These are phyloP conservation scores for Anabas testudineus DNA, from an alignment of 2,797 vertebrate species.

Conservation along the genomic window DNA sequence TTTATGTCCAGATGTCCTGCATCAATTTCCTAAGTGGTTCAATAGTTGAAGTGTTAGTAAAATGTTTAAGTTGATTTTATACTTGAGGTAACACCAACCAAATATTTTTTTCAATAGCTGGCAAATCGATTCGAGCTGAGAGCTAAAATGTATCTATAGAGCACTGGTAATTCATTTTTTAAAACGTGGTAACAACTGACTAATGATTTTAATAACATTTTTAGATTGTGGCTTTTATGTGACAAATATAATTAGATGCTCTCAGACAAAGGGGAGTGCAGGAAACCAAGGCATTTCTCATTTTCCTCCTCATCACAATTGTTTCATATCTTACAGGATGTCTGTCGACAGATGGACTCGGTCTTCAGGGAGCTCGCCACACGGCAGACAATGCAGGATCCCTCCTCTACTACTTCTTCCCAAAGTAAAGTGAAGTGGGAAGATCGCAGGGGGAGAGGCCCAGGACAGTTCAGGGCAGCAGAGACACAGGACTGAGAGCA, in stretches of 20 bases:
- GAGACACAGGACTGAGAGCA: slow-evolving; percentile 63
- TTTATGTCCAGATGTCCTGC: slow-evolving; percentile 13
- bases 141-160: not conserved
- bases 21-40: not conserved
- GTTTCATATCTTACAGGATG: slow-evolving; percentile 77
- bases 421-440: slow-evolving; percentile 69
- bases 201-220: not conserved
- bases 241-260: slow-evolving; percentile 6
- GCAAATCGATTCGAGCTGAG: no score
- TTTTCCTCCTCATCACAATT: slow-evolving; percentile 12
- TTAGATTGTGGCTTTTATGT: not conserved
- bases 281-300: slow-evolving; percentile 30
- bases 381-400: slow-evolving; percentile 66
- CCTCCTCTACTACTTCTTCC: slow-evolving; percentile 31
- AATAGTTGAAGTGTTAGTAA: not conserved
- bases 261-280: not conserved
- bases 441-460: slow-evolving; percentile 59
- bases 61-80: not conserved
- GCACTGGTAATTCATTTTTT: not conserved
- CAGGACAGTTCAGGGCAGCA: slow-evolving; percentile 64
- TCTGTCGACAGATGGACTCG: slow-evolving; percentile 87
- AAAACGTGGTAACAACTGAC: not conserved
- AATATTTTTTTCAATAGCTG: not conserved
- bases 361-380: slow-evolving; percentile 89
- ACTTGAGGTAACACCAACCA: not conserved